Evolutionary conservation across 2,797 vertebrate genomes (phyloP).

Genomic region (Falco biarmicus): DNA sequence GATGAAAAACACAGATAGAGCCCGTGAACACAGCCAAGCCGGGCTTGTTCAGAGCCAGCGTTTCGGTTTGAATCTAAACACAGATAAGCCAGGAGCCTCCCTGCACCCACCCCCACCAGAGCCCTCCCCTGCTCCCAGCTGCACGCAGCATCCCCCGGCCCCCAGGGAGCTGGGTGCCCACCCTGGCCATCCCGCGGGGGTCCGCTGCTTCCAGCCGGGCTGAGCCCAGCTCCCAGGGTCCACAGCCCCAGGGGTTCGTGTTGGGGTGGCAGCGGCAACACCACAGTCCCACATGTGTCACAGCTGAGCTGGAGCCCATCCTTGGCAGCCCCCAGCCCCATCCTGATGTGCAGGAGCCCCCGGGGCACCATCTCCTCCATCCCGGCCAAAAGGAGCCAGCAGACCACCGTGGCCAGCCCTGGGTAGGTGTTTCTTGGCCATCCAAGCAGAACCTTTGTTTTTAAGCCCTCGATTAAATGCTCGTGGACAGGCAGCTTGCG

Average conservation of each 20-base stretch:
- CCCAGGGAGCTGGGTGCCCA: not conserved
- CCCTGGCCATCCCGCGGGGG: not conserved
- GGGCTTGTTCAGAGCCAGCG: rapidly evolving
- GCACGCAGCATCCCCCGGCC: not conserved
- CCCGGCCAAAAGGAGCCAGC: not conserved
- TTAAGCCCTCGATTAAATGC: not conserved
- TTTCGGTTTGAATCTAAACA: not conserved
- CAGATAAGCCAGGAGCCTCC: not conserved
- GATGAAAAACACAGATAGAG: not conserved
- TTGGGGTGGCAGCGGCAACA: not conserved
- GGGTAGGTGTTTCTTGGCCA: not conserved
- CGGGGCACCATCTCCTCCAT: rapidly evolving
- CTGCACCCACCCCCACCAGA: rapidly evolving
- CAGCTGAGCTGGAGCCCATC: rapidly evolving
- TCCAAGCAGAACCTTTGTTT: not conserved
- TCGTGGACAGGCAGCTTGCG: not conserved
- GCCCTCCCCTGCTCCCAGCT: not conserved
- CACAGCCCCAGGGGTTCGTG: not conserved
- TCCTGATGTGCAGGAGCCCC: rapidly evolving
- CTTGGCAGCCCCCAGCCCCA: not conserved
- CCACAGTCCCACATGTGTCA: rapidly evolving
- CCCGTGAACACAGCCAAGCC: not conserved
- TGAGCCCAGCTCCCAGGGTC: not conserved
- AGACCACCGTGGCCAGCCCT: not conserved
- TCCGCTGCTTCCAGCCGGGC: not conserved